Evolutionary conservation across 2,113 vertebrate genomes (phyloP), one percentile per base, ranked within the genome.

Genomic region (Psettodes erumei): DNA sequence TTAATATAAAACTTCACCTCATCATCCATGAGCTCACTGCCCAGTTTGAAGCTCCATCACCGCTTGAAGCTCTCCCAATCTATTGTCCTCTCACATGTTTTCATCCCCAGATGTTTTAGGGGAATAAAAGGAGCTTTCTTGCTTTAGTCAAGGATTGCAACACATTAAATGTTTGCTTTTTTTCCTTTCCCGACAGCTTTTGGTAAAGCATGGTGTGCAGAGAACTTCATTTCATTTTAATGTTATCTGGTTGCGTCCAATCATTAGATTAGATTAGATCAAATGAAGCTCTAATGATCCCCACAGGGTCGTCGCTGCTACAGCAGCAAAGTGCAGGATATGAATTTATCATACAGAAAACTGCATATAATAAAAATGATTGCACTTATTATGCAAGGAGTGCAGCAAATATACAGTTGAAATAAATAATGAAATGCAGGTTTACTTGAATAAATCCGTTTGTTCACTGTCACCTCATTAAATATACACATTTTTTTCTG

Each of bases 201-300:
- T 19, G 21, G 4, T 42, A 6, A 5, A 45, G 23, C 32, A 66
- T 13, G 27, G 8, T 61, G 30, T 62, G 45, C 8, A 45, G 4
- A 58, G 15, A 60, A 50, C 15, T 51, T 43, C 38, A 45, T 76
- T 55, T 48, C 40, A 45, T 60, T 71, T 53, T 40, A 60, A 19
- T 35, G 30, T 21, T 23, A 61, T 32, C 38, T 58, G 27, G 50
- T 61, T 7, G 23, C 2, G 37, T 45, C 32, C 61, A 55, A 84
- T 79, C 54, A 79, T 86, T 75, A 71, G 54, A 74, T 70, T 47
- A 63, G 27, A 75, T 77, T 30, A 63, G 27, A 75, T 77, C 27
- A 70, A 79, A 73, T 76, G 23, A 55, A 30, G 43, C 37, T 4
- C 5, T 48, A 71, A 76, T 73, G 23, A 84, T 75, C 45, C 73